Percentiles rank a stretch among this genome's conserved stretches.
These are phyloP conservation scores for Lethenteron camtschaticum DNA, from an alignment of 2,113 vertebrate genomes.

Conservation along the genomic window DNA sequence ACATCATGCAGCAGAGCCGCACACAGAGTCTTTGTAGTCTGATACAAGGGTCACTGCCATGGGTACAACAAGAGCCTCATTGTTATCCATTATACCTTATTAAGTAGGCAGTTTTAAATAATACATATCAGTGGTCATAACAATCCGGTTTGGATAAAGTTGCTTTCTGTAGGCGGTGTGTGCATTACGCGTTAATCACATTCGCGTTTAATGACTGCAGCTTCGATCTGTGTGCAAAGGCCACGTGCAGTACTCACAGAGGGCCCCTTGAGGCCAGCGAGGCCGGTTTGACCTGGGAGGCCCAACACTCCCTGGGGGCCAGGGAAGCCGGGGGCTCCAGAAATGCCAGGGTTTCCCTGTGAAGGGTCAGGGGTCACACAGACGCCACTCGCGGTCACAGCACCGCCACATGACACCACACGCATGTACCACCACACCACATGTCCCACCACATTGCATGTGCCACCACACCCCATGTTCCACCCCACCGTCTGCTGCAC, in stretches of 20 bases:
- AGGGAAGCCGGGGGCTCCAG: conserved; percentile 76
- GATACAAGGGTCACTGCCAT: no score
- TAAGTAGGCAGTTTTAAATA: neutral
- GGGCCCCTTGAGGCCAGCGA: conserved; percentile 64
- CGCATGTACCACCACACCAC: no score
- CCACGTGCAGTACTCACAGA: conserved; percentile 33
- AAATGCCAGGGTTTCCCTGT: conserved; percentile 55
- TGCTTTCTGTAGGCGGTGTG: no score
- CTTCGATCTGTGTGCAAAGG: neutral
- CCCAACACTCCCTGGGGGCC: conserved; percentile 76
- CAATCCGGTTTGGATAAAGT: no score
- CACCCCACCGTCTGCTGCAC: no score
- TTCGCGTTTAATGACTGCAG: neutral
- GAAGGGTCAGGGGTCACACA: neutral
- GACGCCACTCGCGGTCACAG: no score
- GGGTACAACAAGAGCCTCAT: neutral
- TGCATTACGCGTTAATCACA: neutral
- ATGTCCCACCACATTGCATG: no score
- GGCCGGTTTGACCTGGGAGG: conserved; percentile 51
- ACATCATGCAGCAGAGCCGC: neutral
- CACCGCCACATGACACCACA: no score
- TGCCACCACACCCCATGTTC: no score
- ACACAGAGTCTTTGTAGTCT: no score
- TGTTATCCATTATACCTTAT: neutral
- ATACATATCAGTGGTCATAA: neutral